Base-by-base conservation (phyloP, 1,140 invertebrate species). In the Zaprionus taronus region DNA sequence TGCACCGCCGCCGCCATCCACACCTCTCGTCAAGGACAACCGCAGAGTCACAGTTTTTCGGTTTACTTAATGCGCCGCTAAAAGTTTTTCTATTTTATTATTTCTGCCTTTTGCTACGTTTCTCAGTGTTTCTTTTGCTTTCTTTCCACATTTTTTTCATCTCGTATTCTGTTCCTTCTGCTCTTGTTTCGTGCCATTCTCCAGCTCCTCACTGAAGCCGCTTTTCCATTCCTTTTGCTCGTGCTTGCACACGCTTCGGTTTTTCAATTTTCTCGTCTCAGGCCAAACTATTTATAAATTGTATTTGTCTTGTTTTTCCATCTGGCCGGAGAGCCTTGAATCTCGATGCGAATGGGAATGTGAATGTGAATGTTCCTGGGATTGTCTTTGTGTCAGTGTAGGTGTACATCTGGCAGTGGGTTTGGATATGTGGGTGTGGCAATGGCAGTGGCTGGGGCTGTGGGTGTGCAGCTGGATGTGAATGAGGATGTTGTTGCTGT, bases 51-150 rank as follows among this genome's bases (percentile, higher is more conserved):
- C 79, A 89, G 81, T 81, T 81, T 73, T 83, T 90, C 68, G 85
- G 85, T 90, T 89, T 90, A 85, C 81, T 90, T 90, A 90, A 89
- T 89, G 85, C 79, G 76, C 85, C 81, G 75, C 85, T 89, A 90
- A 89, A 89, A 89, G 85, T 89, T 89, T 89, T 83, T 72, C 85
- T 89, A 89, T 89, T 90, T 90, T 89, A 89, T 89, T 89, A 89
- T 89, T 89, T 87, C 66, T 87, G 80, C 60, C 49, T 74, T 72
- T 84, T 66, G 79, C 77, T 73, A 65, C 70, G 83, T 74, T 80
- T 83, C 47, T 64, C 44, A 5, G 53, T 9, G 5, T 41, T 60
- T 34, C 28, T 36, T 51, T 51, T 68, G 61, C n/a, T 60, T 41
- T 47, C 22, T 56, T 41, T 55, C 31, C 17, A 14, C 20, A n/a